A percentile compares a stretch with the other conserved stretches of the same genome.
Conservation (phyloP, 2,888 invertebrate genomes). For the Polyommatus iphigenia region DNA sequence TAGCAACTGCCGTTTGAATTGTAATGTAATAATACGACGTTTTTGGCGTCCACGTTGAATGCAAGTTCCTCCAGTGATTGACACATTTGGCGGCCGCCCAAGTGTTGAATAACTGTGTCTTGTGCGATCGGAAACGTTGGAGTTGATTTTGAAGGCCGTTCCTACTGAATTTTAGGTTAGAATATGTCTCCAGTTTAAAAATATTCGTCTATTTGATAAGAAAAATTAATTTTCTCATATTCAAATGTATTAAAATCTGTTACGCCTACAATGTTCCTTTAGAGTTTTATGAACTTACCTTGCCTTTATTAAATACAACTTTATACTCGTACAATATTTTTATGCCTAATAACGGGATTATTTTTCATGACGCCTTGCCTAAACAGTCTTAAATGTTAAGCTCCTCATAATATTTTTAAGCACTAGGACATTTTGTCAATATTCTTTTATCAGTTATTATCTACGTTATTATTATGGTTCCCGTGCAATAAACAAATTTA, state of each 20-base stretch:
- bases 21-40: background rate
- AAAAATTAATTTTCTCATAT: no score
- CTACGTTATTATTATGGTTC: background rate
- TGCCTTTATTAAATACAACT: no score
- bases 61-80: constrained; percentile 24
- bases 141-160: constrained; percentile 6
- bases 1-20: background rate
- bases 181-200: background rate
- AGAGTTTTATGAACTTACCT: no score
- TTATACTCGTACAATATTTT: no score
- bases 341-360: no score
- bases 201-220: no score
- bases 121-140: background rate
- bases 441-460: background rate
- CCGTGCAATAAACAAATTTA: background rate
- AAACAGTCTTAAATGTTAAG: no score
- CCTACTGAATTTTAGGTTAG: background rate
- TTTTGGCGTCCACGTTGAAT: constrained; percentile 1
- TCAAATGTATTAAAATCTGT: no score
- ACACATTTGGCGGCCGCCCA: constrained; percentile 20
- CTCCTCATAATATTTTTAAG: no score
- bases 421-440: background rate
- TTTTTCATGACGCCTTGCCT: no score
- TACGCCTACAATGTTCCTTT: no score
- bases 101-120: constrained; percentile 16